Conservation (phyloP, 1,140 invertebrate species). For the Acromyrmex heyeri region DNA sequence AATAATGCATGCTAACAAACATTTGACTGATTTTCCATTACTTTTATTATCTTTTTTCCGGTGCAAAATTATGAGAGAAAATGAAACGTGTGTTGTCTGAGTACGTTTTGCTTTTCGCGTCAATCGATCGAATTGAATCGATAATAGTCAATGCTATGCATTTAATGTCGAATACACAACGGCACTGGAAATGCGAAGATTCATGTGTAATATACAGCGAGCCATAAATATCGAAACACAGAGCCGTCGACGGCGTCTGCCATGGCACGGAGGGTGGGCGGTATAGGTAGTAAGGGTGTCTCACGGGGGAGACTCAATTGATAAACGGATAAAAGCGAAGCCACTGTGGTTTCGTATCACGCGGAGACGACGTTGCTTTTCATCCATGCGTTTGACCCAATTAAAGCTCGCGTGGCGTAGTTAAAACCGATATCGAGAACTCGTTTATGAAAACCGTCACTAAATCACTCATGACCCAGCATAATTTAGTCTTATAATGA, state of each 20-base stretch:
- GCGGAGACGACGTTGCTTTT: constrained; percentile 56
- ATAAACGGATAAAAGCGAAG: constrained; percentile 76
- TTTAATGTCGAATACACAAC: constrained; percentile 67
- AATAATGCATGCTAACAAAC: background rate
- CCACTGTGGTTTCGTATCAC: constrained; percentile 62
- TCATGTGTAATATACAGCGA: constrained; percentile 72
- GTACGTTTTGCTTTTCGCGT: background rate
- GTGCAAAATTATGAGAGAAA: background rate
- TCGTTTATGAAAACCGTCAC: constrained; percentile 22
- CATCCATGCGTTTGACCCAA: constrained; percentile 63
- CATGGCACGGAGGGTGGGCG: constrained; percentile 52
- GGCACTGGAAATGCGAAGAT: constrained; percentile 53
- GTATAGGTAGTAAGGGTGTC: constrained; percentile 59
- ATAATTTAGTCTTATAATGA: constrained; percentile 40
- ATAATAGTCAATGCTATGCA: constrained; percentile 55
- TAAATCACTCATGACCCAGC: constrained; percentile 16
- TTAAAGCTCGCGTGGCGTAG: constrained; percentile 44
- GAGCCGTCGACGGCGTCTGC: constrained; percentile 70
- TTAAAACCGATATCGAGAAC: constrained; percentile 46
- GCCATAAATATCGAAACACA: constrained; percentile 77
- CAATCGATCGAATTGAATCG: constrained; percentile 52
- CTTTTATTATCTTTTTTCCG: background rate
- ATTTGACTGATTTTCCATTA: background rate
- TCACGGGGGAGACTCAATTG: constrained; percentile 71
- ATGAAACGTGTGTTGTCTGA: background rate